Evolutionary conservation across 2,113 vertebrate species (phyloP), one percentile per base, ranked within the genome.

Genomic region (Halcyon senegalensis): DNA sequence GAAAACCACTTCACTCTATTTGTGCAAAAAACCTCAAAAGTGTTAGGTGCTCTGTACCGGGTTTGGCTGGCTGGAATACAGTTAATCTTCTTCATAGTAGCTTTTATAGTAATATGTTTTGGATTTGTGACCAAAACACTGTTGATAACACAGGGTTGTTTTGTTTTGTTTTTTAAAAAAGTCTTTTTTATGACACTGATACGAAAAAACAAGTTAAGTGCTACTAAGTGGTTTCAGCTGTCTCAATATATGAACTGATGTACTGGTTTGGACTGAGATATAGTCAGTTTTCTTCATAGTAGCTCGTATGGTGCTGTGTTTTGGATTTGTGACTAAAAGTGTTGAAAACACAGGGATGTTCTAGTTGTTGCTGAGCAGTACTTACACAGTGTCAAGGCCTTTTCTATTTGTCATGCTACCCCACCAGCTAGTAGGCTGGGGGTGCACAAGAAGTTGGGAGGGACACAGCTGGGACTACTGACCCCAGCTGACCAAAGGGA

Each of bases 341-440:
- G 31, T 24, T 48, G n/a, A 31, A 64, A 53, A 59, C 16, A 33
- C 5, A 28, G 59, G n/a, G 13, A 62, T 60, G 3, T 41, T 70
- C 53, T 24, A 79, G 5, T 9, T 73, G 9, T 10, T 1, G 0
- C 20, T 72, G 28, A 72, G 11, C 17, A 46, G 33, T 23, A 13
- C 18, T 76, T 58, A 51, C 44, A 13, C 7, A 84, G 21, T 6
- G 4, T 4, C 35, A 46, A 80, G 14, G 27, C 4, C 43, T 59
- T 58, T 68, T 63, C 64, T 46, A 21, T 5, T 78, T 51, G 20
- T 64, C 46, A 13, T 7, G 2, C 19, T 10, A 2, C 27, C 35
- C 43, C 0, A 1, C 11, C 27, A 51, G 19, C 0, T 3, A 74
- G 43, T 3, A 18, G 19, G 7, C 3, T 33, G 33, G 8, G 14